Evolutionary conservation across 2,888 invertebrate genomes (phyloP), one percentile per base, ranked within the genome.

Genomic region (Heliconius erato): DNA sequence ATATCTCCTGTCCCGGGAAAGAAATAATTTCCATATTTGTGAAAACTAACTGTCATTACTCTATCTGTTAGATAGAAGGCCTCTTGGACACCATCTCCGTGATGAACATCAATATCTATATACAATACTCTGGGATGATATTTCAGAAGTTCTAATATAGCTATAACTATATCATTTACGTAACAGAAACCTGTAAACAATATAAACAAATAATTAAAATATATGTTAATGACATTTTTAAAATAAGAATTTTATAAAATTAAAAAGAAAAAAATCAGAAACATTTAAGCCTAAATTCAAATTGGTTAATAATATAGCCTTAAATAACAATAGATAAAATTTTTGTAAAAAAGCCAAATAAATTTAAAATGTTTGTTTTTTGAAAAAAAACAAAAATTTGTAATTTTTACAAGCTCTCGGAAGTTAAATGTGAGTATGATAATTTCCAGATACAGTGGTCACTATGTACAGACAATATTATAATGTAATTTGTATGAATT

Each of bases 31-130:
- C 99, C 99, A 91, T 99, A 99, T 94, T 99, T 99, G 91, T 99
- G 99, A 92, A 99, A 99, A 74, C 99, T 99, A 1, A 99, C 99
- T 0, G 99, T 99, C 99, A 99, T 99, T 0, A 99, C 99, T 84
- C 99, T 87, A 91, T 99, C 99, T 0, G 99, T 99, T 7, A 99
- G 95, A 92, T 99, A 99, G 94, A 99, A 99, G 0, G 99, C 99
- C 94, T 99, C 99, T 93, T 99, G 99, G 0, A 99, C 99, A 0
- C 99, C 99, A 90, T 99, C 99, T 0, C 98, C 98, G 88, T 99
- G 99, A 92, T 99, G 99, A 0, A 99, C 99, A 90, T 99, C 99
- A 83, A 99, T 99, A 91, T 99, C 99, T 85, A 99, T 99, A 91
- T 99, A 99, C 4, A 99, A 95, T 0, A 99, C 99, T 83, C 99